phyloP scores from a whole-genome alignment of 2,113 vertebrate species.

The Damaliscus lunatus region DNA sequence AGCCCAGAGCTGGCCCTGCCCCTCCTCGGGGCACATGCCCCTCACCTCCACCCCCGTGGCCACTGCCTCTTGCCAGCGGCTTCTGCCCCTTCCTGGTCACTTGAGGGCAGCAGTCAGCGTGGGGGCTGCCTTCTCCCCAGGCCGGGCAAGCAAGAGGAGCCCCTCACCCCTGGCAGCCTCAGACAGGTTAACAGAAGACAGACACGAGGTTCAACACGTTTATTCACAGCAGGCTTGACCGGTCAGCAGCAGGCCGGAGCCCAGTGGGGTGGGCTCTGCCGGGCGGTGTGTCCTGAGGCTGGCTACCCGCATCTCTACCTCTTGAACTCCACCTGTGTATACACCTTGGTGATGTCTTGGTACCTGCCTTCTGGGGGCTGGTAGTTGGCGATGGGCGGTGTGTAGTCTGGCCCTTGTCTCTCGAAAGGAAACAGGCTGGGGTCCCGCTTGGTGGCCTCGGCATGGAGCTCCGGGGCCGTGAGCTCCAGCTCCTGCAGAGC shows the following conservation, averaged over 20 bases:
- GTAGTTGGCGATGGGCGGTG: constrained; percentile 84
- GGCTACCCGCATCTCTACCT: constrained; percentile 1
- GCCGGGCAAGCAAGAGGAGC: not conserved
- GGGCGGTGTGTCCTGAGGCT: not conserved
- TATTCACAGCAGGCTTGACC: not conserved
- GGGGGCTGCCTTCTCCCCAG: not conserved
- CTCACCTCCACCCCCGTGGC: not conserved
- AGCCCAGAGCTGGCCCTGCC: not conserved
- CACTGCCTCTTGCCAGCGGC: not conserved
- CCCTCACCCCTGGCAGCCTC: not conserved
- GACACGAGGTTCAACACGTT: constrained; percentile 6
- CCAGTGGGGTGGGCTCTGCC: not conserved
- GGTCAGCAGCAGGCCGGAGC: not conserved
- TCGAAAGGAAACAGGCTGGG: constrained; percentile 85
- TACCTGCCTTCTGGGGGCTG: constrained; percentile 94
- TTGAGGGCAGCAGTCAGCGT: not conserved
- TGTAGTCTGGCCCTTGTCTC: constrained; percentile 86
- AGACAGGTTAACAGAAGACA: not conserved
- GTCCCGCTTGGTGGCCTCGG: constrained; percentile 87
- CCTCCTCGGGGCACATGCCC: not conserved
- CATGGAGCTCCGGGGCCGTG: constrained; percentile 88
- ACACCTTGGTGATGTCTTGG: constrained; percentile 88
- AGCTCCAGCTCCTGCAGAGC: constrained; percentile 89
- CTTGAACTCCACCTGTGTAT: constrained; percentile 81
- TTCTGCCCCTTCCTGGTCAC: not conserved